Base-by-base conservation (phyloP, 1,140 invertebrate genomes). In the Magallana angulata region DNA sequence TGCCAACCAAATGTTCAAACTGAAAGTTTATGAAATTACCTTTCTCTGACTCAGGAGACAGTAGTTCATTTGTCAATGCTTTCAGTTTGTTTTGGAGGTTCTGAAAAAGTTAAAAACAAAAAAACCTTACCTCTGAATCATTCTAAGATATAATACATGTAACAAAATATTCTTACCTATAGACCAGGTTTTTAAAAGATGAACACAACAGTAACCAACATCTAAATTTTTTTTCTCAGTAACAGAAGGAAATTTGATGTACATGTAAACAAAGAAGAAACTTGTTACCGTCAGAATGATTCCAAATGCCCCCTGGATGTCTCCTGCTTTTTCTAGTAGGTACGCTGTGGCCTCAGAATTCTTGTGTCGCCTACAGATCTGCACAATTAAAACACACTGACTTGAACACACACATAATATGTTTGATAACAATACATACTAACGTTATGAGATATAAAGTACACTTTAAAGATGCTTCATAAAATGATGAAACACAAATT, bases 301-400 rank as follows among this genome's bases (percentile, higher is more conserved):
- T 62, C 93, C 93, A 90, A 96, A 96, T 8, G 96, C 96, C 89
- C 94, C 95, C 71, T 94, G 92, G 82, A 95, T 94, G 89, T 96
- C 95, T 30, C 96, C 95, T 48, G 94, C 94, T 90, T 96, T 95
- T 90, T 96, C 96, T 57, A 96, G 91, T 9, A 96, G 90, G 89
- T 94, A 96, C 0, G 95, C 96, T 76, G 94, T 95, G 48, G 95
- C 95, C 85, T 96, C 95, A 16, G 94, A 94, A 57, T 95, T 88
- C 82, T 95, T 94, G 87, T 95, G 92, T 85, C 92, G 92, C 57
- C 92, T 86, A 81, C 93, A 93, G 68, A 94, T 93, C 93, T 94
- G 84, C 16, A 92, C 86, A 89, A 48, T 48, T 48, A 48, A 48
- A 48, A 48, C 36, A 48, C 36, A 48, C 36, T 48, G 36, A 48